These are phyloP conservation scores for Bradypodion pumilum DNA, from an alignment of 2,797 vertebrate genomes.

Conservation along the genomic window DNA sequence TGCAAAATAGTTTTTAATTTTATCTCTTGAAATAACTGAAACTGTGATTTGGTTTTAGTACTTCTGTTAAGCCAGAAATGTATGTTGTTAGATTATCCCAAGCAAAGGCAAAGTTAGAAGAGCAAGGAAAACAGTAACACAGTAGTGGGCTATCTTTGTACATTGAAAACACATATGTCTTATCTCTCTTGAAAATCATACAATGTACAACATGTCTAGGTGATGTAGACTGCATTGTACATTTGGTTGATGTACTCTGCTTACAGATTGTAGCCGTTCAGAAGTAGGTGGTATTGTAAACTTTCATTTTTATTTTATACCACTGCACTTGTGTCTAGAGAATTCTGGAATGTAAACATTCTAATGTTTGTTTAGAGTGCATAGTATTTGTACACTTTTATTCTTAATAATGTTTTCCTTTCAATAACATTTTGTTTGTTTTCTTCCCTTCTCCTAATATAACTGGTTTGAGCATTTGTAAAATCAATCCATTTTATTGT, in stretches of 20 bases:
- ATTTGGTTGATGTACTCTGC: not conserved
- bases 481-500: not conserved
- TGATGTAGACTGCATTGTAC: not conserved
- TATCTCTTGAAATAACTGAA: not conserved
- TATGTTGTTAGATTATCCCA: not conserved
- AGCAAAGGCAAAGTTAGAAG: not conserved
- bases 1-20: not conserved
- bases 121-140: not conserved
- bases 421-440: not conserved
- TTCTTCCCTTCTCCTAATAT: not conserved
- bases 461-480: not conserved
- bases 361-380: not conserved
- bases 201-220: not conserved
- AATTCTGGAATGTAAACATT: not conserved
- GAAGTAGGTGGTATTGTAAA: not conserved
- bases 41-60: not conserved
- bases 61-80: not conserved
- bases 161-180: not conserved
- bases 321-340: not conserved
- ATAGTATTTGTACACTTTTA: not conserved
- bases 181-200: not conserved
- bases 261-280: not conserved
- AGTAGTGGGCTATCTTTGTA: not conserved
- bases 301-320: not conserved
- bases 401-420: not conserved